These are phyloP conservation scores for Columba guinea DNA, from an alignment of 2,797 vertebrate genomes.

Conservation along the genomic window DNA sequence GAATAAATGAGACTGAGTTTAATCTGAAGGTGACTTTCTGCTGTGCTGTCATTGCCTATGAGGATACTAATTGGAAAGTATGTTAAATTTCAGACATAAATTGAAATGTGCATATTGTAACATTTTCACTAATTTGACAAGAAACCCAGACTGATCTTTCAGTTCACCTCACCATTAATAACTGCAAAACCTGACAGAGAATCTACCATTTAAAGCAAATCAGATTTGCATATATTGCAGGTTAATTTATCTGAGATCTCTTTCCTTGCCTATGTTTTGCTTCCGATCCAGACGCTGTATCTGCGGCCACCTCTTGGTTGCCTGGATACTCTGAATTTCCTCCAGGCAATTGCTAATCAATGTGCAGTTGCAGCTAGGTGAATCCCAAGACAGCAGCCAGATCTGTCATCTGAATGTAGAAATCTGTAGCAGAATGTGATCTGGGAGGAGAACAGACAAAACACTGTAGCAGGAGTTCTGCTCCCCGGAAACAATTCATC, in stretches of 20 bases:
- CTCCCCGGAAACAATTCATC: constrained; percentile 23
- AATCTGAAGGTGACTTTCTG: neutral
- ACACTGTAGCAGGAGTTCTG: constrained; percentile 28
- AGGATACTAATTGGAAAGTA: neutral
- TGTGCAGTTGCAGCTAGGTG: constrained; percentile 73
- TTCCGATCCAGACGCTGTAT: constrained; percentile 63
- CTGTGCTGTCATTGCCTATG: neutral
- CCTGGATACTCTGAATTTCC: constrained; percentile 72
- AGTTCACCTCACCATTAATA: neutral
- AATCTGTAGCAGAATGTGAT: constrained; percentile 39
- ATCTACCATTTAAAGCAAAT: neutral
- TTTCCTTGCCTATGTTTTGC: neutral
- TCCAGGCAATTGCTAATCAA: constrained; percentile 72
- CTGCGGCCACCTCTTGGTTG: constrained; percentile 53
- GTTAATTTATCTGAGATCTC: constrained; percentile 33
- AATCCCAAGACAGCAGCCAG: constrained; percentile 66
- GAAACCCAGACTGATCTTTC: neutral
- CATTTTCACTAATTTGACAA: neutral
- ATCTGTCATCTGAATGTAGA: constrained; percentile 56
- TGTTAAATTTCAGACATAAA: neutral
- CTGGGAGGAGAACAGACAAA: constrained; percentile 52
- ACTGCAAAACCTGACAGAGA: neutral
- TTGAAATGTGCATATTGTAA: neutral
- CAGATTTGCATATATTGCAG: neutral
- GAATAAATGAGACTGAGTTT: neutral